Evolutionary conservation across 2,113 vertebrate species (phyloP).

Genomic region (Grammomys dolichurus): DNA sequence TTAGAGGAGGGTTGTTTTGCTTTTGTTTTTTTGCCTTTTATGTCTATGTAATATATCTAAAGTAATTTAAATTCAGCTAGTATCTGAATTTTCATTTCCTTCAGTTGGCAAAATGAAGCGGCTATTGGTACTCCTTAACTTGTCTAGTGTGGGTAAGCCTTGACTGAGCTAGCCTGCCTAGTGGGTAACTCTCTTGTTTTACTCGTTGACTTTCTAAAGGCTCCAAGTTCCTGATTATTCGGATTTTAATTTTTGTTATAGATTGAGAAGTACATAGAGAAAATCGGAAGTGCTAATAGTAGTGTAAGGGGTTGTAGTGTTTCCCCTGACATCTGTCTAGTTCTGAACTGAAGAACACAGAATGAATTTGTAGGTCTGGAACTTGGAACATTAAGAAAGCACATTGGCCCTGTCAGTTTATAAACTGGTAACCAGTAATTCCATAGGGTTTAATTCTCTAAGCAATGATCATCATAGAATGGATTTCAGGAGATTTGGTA

Average conservation of each 20-base stretch:
- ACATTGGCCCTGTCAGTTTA: neutral
- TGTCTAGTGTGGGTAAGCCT: neutral
- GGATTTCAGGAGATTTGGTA: constrained; percentile 24
- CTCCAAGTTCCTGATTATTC: constrained; percentile 38
- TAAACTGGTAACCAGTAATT: neutral
- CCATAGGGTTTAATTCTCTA: constrained; percentile 32
- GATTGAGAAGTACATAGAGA: constrained; percentile 17
- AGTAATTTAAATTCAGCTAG: constrained; percentile 44
- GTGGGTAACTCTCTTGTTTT: constrained; percentile 35
- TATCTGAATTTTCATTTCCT: constrained; percentile 58
- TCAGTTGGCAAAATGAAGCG: constrained; percentile 53
- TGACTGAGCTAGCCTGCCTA: constrained; percentile 21
- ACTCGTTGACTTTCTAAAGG: neutral
- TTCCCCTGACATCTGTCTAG: neutral
- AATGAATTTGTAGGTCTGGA: constrained; percentile 27
- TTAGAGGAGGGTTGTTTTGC: neutral
- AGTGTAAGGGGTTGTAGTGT: neutral
- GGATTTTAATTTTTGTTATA: constrained; percentile 38
- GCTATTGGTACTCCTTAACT: neutral
- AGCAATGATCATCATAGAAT: neutral
- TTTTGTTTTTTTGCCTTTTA: constrained; percentile 6
- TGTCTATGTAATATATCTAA: neutral
- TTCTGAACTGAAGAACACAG: neutral
- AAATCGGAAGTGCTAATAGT: neutral
- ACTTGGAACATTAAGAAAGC: neutral